Percentiles rank a stretch among this genome's conserved stretches.
These are phyloP conservation scores for Lagocephalus sceleratus DNA, from an alignment of 2,797 vertebrate species.

Conservation along the genomic window DNA sequence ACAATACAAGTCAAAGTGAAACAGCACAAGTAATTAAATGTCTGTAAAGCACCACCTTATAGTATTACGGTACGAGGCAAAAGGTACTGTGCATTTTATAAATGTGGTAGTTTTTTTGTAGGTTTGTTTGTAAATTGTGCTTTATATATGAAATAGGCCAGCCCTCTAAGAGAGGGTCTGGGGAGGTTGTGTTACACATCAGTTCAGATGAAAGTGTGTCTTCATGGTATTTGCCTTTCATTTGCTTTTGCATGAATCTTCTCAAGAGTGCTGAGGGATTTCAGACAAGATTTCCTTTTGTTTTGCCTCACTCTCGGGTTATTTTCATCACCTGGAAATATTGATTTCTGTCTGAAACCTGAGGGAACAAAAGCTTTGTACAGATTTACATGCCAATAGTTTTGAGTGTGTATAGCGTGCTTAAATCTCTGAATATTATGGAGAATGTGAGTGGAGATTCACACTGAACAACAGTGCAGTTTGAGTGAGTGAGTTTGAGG, in stretches of 20 bases:
- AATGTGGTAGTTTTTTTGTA: constrained; percentile 40
- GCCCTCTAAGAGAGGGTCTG: constrained; percentile 18
- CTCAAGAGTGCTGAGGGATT: constrained; percentile 28
- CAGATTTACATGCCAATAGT: background rate
- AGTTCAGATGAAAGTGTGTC: constrained; percentile 21
- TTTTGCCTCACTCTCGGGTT: constrained; percentile 4
- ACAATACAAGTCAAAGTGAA: constrained; percentile 31
- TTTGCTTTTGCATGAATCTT: constrained; percentile 52
- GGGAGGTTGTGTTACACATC: constrained; percentile 11
- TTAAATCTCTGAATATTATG: constrained; percentile 18
- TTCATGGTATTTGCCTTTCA: constrained; percentile 42
- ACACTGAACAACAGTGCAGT: constrained; percentile 11
- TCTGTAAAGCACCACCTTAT: constrained; percentile 40
- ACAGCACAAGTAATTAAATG: constrained; percentile 50
- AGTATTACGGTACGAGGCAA: constrained; percentile 24
- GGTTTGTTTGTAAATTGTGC: constrained; percentile 48
- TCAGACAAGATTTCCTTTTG: constrained; percentile 25
- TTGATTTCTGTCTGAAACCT: no score
- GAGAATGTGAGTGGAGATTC: background rate
- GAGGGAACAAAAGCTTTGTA: no score
- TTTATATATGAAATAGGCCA: constrained; percentile 29
- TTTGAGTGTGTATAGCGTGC: constrained; percentile 11
- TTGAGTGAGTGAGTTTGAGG: constrained; percentile 7
- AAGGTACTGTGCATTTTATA: constrained; percentile 50
- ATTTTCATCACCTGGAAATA: no score